Evolutionary conservation across 2,113 vertebrate species (phyloP).

Genomic region (Procavia capensis): DNA sequence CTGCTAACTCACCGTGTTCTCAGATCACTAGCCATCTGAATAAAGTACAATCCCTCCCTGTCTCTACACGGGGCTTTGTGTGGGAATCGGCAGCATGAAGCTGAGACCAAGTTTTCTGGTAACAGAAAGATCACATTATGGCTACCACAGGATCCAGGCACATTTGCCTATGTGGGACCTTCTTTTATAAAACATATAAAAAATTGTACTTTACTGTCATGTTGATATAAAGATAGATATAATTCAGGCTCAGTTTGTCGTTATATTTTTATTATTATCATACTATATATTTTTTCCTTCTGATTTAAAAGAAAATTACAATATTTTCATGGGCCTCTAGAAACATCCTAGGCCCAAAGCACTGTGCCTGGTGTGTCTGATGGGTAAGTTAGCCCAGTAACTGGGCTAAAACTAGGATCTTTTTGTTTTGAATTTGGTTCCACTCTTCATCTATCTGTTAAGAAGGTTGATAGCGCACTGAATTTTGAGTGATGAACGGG

Average conservation of each 20-base stretch:
- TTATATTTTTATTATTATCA: not conserved
- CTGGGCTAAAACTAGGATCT: too few relatives aligned
- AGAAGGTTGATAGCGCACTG: not conserved
- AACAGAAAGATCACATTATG: not conserved
- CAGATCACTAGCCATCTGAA: too few relatives aligned
- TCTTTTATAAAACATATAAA: not conserved
- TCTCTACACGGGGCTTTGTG: too few relatives aligned
- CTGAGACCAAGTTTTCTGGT: too few relatives aligned
- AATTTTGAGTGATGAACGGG: not conserved
- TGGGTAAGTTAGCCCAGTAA: not conserved
- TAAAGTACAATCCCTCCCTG: too few relatives aligned
- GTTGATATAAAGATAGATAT: not conserved
- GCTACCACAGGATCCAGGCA: not conserved
- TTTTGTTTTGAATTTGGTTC: not conserved
- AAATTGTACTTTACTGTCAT: not conserved
- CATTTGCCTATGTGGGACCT: not conserved
- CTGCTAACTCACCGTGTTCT: too few relatives aligned
- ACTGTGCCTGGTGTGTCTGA: not conserved
- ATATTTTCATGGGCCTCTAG: not conserved
- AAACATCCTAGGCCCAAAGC: not conserved
- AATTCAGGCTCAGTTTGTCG: not conserved
- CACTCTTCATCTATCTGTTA: rapidly evolving
- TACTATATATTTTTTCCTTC: not conserved
- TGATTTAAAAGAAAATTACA: conserved; percentile 34
- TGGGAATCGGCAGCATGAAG: too few relatives aligned